Evolutionary conservation across 1,140 invertebrate genomes (phyloP).

Genomic region (Phymastichus coffea): DNA sequence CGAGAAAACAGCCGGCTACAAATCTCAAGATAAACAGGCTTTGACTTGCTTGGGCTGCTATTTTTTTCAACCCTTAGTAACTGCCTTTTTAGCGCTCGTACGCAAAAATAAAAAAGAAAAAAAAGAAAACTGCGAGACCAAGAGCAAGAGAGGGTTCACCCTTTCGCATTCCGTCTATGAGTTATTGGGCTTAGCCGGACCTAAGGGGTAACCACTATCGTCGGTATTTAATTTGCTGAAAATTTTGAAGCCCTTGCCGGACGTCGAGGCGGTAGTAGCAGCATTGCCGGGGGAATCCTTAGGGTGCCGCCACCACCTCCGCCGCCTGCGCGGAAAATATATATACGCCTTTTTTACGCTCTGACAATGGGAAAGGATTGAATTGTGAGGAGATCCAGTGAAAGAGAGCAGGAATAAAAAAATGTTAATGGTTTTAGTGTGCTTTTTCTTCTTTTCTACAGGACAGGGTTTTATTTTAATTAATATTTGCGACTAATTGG

Average conservation of each 20-base stretch:
- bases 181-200: conserved; percentile 42
- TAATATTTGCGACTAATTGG: no score
- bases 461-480: not conserved
- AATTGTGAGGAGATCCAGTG: conserved; percentile 12
- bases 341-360: conserved; percentile 19
- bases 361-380: conserved; percentile 20
- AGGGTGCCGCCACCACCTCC: no score
- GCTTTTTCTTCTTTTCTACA: no score
- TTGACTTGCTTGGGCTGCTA: conserved; percentile 19
- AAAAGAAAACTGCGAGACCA: no score
- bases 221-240: conserved; percentile 46
- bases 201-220: conserved; percentile 42
- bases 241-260: conserved; percentile 28
- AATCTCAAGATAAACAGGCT: conserved; percentile 52
- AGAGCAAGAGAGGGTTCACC: conserved; percentile 28
- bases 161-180: conserved; percentile 47
- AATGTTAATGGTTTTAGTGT: conserved; percentile 2
- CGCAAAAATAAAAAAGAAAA: conserved; percentile 4
- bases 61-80: conserved; percentile 41
- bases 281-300: conserved; percentile 16
- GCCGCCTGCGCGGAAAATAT: conserved; percentile 19
- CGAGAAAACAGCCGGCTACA: conserved; percentile 47
- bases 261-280: not conserved
- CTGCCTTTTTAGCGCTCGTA: conserved; percentile 21
- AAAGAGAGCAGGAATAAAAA: no score